phyloP scores from a whole-genome alignment of 2,888 invertebrate species.

The Endotricha flammealis region DNA sequence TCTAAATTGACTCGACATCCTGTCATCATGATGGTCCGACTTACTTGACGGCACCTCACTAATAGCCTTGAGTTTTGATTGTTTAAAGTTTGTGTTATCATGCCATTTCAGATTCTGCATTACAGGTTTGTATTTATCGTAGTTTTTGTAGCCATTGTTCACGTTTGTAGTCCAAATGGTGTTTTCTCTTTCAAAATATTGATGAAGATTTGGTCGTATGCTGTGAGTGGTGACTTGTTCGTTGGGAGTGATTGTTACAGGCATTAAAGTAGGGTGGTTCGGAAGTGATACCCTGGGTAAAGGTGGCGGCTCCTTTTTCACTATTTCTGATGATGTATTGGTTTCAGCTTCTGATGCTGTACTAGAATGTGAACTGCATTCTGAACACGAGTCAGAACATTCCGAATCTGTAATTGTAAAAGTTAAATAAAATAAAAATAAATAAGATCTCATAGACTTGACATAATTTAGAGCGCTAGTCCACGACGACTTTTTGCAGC shows the following conservation, averaged over 20 bases:
- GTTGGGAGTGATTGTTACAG: constrained; percentile 45
- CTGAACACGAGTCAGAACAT: constrained; percentile 85
- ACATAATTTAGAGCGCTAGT: no score
- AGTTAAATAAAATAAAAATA: no score
- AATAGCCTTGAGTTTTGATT: constrained; percentile 29
- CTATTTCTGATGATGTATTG: constrained; percentile 32
- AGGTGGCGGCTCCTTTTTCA: constrained; percentile 49
- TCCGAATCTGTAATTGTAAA: constrained; percentile 82
- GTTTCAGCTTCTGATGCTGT: constrained; percentile 48
- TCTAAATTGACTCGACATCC: constrained; percentile 43
- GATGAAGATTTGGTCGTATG: constrained; percentile 63
- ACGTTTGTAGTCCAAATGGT: constrained; percentile 60
- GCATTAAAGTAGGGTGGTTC: constrained; percentile 39
- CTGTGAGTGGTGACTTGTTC: constrained; percentile 50
- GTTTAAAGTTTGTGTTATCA: constrained; percentile 39
- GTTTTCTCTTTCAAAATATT: constrained; percentile 62
- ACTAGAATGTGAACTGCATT: constrained; percentile 69
- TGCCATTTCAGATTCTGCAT: constrained; percentile 48
- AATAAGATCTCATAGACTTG: no score
- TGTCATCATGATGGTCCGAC: constrained; percentile 45
- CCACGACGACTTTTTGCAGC: no score
- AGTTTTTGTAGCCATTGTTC: constrained; percentile 34
- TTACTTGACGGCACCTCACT: constrained; percentile 26
- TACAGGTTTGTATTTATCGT: constrained; percentile 39
- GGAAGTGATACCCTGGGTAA: constrained; percentile 39